Percentiles rank a stretch among this genome's conserved stretches.
These are phyloP conservation scores for Cephus runcator DNA, from an alignment of 2,888 invertebrate species.

Conservation along the genomic window DNA sequence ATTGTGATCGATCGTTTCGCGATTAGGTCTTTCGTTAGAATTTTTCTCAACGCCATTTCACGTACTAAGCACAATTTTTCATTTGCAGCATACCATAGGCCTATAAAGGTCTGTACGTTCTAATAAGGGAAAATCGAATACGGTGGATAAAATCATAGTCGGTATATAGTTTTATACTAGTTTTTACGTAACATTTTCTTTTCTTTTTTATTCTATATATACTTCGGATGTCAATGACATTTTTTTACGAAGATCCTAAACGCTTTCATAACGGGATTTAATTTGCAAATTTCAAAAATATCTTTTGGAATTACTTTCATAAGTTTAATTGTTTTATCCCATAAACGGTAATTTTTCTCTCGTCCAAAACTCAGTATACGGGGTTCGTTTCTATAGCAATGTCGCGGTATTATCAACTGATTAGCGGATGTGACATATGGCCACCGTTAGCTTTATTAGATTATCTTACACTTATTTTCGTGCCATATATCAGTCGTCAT, in stretches of 20 bases:
- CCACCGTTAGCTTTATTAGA: constrained; percentile 50
- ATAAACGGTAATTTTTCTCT: background rate
- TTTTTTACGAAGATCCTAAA: background rate
- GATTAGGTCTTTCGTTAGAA: background rate
- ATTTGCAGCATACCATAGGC: background rate
- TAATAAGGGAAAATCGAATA: background rate
- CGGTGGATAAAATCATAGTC: background rate
- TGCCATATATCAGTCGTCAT: constrained; percentile 17
- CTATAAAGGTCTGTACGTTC: background rate
- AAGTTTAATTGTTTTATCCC: constrained; percentile 11
- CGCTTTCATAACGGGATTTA: background rate
- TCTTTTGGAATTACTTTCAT: background rate
- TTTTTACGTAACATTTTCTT: background rate
- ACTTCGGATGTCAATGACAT: background rate
- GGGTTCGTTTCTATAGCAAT: constrained; percentile 52
- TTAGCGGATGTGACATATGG: constrained; percentile 57
- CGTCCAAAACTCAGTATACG: constrained; percentile 8
- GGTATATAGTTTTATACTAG: too few relatives aligned
- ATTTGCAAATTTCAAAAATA: background rate
- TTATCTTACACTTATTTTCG: constrained; percentile 51
- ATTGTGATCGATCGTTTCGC: constrained; percentile 26
- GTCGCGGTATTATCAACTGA: constrained; percentile 55
- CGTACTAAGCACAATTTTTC: background rate
- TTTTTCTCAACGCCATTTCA: background rate
- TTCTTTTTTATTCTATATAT: background rate